Conservation (phyloP, 2,797 vertebrate genomes). For the Mus caroli region DNA sequence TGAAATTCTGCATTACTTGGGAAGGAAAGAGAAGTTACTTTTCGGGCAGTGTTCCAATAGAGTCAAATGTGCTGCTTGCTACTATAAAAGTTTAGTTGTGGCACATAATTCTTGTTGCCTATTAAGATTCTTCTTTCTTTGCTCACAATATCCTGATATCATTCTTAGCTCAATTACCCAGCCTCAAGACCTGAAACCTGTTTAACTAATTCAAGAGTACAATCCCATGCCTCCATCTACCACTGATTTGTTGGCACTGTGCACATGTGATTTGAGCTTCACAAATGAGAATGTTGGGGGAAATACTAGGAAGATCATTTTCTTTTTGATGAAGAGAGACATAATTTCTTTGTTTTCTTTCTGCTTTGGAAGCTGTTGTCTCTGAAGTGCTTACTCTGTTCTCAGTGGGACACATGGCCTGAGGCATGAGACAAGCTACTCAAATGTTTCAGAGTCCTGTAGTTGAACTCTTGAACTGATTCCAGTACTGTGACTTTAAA, state of each 20-base stretch:
- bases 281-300: not conserved
- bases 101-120: not conserved
- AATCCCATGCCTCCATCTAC: not conserved
- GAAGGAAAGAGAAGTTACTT: conserved; percentile 44
- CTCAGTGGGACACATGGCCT: not conserved
- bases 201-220: not conserved
- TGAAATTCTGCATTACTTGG: conserved; percentile 51
- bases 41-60: not conserved
- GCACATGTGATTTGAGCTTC: not conserved
- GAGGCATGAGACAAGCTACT: not conserved
- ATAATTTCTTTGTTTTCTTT: not conserved
- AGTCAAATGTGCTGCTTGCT: conserved; percentile 46
- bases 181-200: not conserved
- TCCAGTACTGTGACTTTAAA: not conserved
- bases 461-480: not conserved
- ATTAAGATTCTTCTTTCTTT: not conserved
- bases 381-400: not conserved
- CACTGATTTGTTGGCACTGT: not conserved
- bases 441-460: not conserved
- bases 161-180: not conserved
- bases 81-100: not conserved
- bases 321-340: not conserved
- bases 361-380: not conserved
- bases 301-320: not conserved
- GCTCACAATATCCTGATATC: not conserved